Percentiles rank a stretch among this genome's conserved stretches.
phyloP scores from a whole-genome alignment of 2,888 invertebrate species.

The Xestia c-nigrum region DNA sequence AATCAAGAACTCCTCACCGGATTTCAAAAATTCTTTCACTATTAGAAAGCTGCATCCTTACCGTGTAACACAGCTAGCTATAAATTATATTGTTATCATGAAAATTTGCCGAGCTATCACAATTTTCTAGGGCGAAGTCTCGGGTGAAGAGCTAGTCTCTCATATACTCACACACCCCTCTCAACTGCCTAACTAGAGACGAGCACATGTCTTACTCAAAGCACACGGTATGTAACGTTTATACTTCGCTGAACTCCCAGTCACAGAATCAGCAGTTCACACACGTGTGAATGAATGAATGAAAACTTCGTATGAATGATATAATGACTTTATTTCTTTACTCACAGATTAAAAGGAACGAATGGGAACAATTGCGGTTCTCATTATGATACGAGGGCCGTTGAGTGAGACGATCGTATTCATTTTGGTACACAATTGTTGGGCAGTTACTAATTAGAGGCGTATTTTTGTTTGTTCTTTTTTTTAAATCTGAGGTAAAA shows the following conservation, averaged over 20 bases:
- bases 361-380: slow-evolving; percentile 43
- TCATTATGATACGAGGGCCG: slow-evolving; percentile 45
- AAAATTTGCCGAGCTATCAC: no score
- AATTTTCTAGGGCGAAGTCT: no score
- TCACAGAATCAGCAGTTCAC: not conserved
- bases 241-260: not conserved
- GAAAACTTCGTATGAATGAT: slow-evolving; percentile 39
- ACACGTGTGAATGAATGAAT: slow-evolving; percentile 28
- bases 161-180: not conserved
- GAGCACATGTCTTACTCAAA: not conserved
- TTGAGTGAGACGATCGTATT: slow-evolving; percentile 32
- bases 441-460: slow-evolving; percentile 37
- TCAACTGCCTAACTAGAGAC: not conserved
- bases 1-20: no score
- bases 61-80: no score
- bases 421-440: slow-evolving; percentile 37
- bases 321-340: slow-evolving; percentile 32
- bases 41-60: no score
- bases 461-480: slow-evolving; percentile 18
- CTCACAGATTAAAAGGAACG: slow-evolving; percentile 26
- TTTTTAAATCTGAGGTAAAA: slow-evolving; percentile 2
- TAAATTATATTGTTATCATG: no score
- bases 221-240: not conserved
- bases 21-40: no score
- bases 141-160: not conserved